Evolutionary conservation across 2,113 vertebrate genomes (phyloP), one percentile per base, ranked within the genome.

Genomic region (Phalacrocorax pelagicus): DNA sequence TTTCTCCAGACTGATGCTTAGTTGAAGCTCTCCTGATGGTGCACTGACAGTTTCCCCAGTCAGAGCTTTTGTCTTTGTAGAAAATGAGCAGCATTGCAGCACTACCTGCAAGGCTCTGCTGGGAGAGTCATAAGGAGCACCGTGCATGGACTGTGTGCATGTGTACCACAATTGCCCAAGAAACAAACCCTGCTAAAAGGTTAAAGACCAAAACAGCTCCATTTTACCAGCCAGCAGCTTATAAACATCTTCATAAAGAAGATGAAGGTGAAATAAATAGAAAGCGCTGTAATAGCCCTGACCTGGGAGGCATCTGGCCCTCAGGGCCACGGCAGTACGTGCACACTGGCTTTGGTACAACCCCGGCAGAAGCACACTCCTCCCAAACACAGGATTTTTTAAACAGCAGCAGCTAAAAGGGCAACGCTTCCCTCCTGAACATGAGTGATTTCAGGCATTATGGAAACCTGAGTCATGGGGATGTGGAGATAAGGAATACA

Each of bases 241-340:
- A 65, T n/a, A 65, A 83, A 30, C 42, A 74, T 36, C 51, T 20
- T 55, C 11, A 0, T 27, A 66, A 65, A 49, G 36, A 75, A 67
- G 44, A 24, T 36, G 26, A 81, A 51, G 20, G 22, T 65, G 42
- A 88, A 92, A 80, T 40, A 9, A 46, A 69, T n/a, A 55, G 40
- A 34, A 12, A 32, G 7, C 14, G 11, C n/a, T 47, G 12, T 29
- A 26, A 38, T 7, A 70, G 46, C 24, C 40, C 22, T 67, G 47
- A 34, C 22, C 52, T 67, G 82, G 62, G 32, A 81, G n/a, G 49
- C 13, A 22, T 22, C 63, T 86, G 46, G 19, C 32, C 12, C 44
- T 83, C 34, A 18, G 58, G 46, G 44, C 69, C 54, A 32, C 4
- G 3, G 14, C 49, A 51, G 13, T 23, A 62, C 0, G 0, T 16